Evolutionary conservation across 2,113 vertebrate species (phyloP).

Genomic region (Grammomys dolichurus): DNA sequence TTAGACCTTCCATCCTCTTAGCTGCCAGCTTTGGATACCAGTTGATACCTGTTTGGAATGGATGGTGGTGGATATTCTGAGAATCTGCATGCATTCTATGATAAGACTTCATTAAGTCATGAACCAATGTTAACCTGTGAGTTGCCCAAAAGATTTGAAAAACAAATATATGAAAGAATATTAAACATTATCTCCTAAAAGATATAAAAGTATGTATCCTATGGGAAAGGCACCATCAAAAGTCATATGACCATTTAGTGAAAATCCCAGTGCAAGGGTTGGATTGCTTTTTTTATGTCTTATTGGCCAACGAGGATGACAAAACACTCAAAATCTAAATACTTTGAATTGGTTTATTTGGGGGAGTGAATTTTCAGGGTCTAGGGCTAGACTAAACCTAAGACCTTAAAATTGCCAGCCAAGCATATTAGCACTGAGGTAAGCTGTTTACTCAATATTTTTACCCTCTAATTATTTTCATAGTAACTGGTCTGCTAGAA

Average conservation of each 20-base stretch:
- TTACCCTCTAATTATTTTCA: not conserved
- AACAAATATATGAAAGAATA: not conserved
- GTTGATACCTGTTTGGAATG: not conserved
- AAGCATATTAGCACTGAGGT: not conserved
- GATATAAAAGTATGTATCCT: not conserved
- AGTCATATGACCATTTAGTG: not conserved
- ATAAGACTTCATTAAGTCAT: not conserved
- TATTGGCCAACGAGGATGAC: not conserved
- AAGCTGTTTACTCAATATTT: not conserved
- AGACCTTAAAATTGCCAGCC: not conserved
- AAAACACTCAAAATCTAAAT: not conserved
- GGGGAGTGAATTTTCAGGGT: not conserved
- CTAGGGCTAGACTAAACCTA: too few species aligned
- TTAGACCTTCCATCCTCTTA: not conserved
- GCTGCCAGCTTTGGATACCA: not conserved
- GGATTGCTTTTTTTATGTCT: not conserved
- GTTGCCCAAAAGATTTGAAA: not conserved
- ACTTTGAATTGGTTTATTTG: too few species aligned
- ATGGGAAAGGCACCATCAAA: not conserved
- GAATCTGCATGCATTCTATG: not conserved
- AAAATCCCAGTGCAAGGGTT: not conserved
- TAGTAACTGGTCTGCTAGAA: not conserved
- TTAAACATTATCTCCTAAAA: not conserved
- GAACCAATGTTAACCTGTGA: not conserved
- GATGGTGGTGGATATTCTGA: not conserved